A percentile compares a stretch with the other conserved stretches of the same genome.
Evolutionary conservation across 1,140 invertebrate species (phyloP).

Genomic region (Steinernema feltiae): DNA sequence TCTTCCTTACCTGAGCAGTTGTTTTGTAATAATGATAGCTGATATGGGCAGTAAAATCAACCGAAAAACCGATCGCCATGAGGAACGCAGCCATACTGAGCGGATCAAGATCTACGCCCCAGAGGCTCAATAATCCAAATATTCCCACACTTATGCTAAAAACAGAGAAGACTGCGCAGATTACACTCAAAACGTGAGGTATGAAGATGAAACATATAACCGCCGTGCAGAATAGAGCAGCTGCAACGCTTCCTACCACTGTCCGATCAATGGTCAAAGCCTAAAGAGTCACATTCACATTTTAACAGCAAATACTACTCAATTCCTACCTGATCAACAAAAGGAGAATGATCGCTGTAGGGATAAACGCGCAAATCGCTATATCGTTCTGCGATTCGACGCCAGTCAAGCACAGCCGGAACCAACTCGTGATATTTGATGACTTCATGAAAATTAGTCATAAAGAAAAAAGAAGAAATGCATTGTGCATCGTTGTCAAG

Average conservation of each 20-base stretch:
- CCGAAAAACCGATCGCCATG: slow-evolving; percentile 61
- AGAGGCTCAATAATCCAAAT: slow-evolving; percentile 59
- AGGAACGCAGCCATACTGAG: slow-evolving; percentile 60
- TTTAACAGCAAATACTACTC: background rate
- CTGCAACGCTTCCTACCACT: slow-evolving; percentile 55
- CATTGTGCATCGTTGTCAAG: slow-evolving; percentile 43
- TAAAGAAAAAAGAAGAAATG: slow-evolving; percentile 52
- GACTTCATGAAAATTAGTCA: slow-evolving; percentile 52
- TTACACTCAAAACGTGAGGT: slow-evolving; percentile 58
- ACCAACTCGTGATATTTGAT: slow-evolving; percentile 57
- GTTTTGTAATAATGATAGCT: slow-evolving; percentile 62
- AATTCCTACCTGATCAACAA: slow-evolving; percentile 52
- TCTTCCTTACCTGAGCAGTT: slow-evolving; percentile 57
- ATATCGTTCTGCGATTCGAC: slow-evolving; percentile 49
- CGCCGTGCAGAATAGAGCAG: slow-evolving; percentile 59
- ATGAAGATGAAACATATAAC: slow-evolving; percentile 60
- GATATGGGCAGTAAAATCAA: slow-evolving; percentile 61
- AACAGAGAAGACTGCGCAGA: slow-evolving; percentile 58
- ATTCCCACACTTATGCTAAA: slow-evolving; percentile 58
- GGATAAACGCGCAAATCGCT: slow-evolving; percentile 49
- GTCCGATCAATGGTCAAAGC: slow-evolving; percentile 55
- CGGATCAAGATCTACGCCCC: slow-evolving; percentile 59
- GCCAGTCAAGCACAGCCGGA: slow-evolving; percentile 49
- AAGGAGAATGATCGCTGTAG: slow-evolving; percentile 56
- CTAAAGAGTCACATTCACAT: slow-evolving; percentile 27